Conservation (phyloP, 37 sponge, comb jelly and placozoan species). For the Amphimedon queenslandica region DNA sequence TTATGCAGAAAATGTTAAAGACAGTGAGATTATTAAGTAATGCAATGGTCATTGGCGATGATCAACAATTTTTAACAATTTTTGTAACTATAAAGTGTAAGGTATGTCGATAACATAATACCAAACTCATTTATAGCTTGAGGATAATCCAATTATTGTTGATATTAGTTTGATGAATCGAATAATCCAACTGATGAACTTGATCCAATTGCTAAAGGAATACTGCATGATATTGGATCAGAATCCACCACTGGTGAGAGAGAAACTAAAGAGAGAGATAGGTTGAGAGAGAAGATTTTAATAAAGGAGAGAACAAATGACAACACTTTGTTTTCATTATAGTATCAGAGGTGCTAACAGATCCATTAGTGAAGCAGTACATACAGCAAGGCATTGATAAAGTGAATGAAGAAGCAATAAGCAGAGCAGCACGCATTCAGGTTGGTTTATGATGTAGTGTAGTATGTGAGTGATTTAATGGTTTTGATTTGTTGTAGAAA, state of each 20-base stretch:
- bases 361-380: conserved; percentile 61
- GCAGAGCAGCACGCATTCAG: conserved; percentile 63
- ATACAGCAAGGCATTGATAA: conserved; percentile 62
- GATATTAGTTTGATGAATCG: not conserved
- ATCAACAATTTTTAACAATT: conserved; percentile 83
- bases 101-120: conserved; percentile 21
- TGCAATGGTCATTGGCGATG: conserved; percentile 89
- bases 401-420: conserved; percentile 56
- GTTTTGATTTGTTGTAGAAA: too few relatives aligned
- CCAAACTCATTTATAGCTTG: too few relatives aligned
- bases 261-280: too few relatives aligned
- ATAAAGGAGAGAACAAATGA: not conserved
- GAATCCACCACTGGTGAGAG: conserved; percentile 29
- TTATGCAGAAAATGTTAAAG: conserved; percentile 38
- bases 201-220: conserved; percentile 39
- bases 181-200: conserved; percentile 52
- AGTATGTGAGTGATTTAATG: too few relatives aligned
- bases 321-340: not conserved
- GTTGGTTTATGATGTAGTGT: conserved; percentile 25
- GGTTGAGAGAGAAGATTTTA: too few relatives aligned
- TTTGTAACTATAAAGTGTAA: conserved; percentile 81
- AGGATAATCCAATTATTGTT: not conserved
- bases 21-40: conserved; percentile 59
- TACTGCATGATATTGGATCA: conserved; percentile 44
- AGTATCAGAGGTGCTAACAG: conserved; percentile 66